Percentiles rank a stretch among this genome's conserved stretches.
phyloP scores from a whole-genome alignment of 2,888 invertebrate species.

The Stenoptilia bipunctidactyla region DNA sequence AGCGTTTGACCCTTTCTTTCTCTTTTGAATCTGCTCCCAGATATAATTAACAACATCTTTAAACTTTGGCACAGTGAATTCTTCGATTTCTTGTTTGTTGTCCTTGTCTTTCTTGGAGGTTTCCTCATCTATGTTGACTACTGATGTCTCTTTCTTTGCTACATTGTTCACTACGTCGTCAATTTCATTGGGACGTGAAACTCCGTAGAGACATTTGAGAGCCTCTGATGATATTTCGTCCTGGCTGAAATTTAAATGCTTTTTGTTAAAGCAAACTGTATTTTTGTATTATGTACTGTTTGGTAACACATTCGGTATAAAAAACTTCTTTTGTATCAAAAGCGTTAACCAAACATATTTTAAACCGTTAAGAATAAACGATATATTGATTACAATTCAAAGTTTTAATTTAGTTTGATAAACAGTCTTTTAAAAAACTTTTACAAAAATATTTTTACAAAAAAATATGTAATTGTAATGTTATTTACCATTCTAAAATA shows the following conservation, averaged over 20 bases:
- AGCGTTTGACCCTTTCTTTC: conserved; percentile 68
- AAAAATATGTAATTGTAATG: no score
- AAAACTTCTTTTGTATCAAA: no score
- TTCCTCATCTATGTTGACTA: conserved; percentile 39
- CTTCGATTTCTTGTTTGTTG: conserved; percentile 26
- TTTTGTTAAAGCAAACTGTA: no score
- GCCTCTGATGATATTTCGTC: conserved; percentile 83
- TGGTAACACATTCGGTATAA: no score
- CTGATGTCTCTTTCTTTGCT: conserved; percentile 40
- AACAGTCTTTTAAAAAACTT: no score
- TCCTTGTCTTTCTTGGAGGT: conserved; percentile 51
- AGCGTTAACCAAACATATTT: no score
- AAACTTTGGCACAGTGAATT: conserved; percentile 78
- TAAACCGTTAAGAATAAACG: no score
- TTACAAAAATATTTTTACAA: no score
- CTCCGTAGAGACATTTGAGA: conserved; percentile 80
- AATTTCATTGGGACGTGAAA: conserved; percentile 64
- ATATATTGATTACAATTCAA: no score
- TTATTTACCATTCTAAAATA: no score
- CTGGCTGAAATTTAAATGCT: conserved; percentile 73
- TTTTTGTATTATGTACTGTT: no score
- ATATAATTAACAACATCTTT: conserved; percentile 79
- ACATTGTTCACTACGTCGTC: conserved; percentile 62
- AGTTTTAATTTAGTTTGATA: no score
- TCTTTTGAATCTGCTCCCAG: conserved; percentile 74